Evolutionary conservation across 2,113 vertebrate genomes (phyloP).

Genomic region (Myodes glareolus): DNA sequence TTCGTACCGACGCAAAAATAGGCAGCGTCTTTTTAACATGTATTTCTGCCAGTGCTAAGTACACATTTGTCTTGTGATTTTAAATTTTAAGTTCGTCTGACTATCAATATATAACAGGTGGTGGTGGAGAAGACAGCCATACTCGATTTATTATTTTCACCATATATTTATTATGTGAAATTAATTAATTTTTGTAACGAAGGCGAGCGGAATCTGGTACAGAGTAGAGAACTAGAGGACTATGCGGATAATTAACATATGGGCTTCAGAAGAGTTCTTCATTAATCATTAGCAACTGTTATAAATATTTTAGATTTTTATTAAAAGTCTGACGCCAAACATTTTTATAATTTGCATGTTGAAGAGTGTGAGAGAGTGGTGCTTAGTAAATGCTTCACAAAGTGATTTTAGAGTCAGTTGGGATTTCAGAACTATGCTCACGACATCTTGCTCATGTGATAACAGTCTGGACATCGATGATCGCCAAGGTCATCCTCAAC

Average conservation of each 20-base stretch:
- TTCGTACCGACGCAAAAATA: slow-evolving; percentile 52
- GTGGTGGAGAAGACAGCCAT: slow-evolving; percentile 83
- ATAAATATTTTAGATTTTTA: slow-evolving; percentile 83
- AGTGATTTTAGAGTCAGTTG: slow-evolving; percentile 59
- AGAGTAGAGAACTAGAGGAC: slow-evolving; percentile 80
- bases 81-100: slow-evolving; percentile 65
- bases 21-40: slow-evolving; percentile 49
- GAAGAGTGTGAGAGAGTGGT: slow-evolving; percentile 33
- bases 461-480: background rate
- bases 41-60: slow-evolving; percentile 48
- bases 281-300: slow-evolving; percentile 82
- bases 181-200: slow-evolving; percentile 81
- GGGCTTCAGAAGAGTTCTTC: slow-evolving; percentile 74
- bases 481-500: background rate
- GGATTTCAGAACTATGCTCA: slow-evolving; percentile 45
- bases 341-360: slow-evolving; percentile 72
- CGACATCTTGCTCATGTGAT: background rate
- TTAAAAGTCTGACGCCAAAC: slow-evolving; percentile 77
- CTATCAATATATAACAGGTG: slow-evolving; percentile 85
- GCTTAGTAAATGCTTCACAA: slow-evolving; percentile 38
- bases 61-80: slow-evolving; percentile 41
- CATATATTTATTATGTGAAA: slow-evolving; percentile 75
- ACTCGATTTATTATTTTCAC: slow-evolving; percentile 81
- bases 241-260: slow-evolving; percentile 85
- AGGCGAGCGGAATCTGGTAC: slow-evolving; percentile 80